Base-by-base conservation (phyloP, 1,140 invertebrate species). In the Callitettix versicolor region DNA sequence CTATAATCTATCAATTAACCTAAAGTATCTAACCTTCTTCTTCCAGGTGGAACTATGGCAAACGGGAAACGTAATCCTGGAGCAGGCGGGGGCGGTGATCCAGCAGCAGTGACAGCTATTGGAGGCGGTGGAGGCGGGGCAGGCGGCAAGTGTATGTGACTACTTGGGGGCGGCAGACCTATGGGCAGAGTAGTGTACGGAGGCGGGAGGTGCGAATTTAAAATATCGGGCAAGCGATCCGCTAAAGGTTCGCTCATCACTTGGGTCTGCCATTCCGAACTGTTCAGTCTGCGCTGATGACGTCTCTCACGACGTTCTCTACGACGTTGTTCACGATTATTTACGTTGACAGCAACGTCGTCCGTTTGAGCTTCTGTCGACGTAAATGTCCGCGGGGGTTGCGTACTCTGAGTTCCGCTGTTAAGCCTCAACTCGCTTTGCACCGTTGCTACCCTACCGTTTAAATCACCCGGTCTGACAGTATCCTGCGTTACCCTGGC, bases 181-280 rank as follows among this genome's bases (percentile, higher is more conserved):
- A 63, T 48, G 17, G 74, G 67, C 52, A 71, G 48, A 7, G 69
- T 67, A 3, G 71, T 69, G 50, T 72, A 72, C 7, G 73, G 72
- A 7, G 73, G 72, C 24, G 73, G 70, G 34, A 74, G 64, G 61
- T 76, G 74, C 4, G 73, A 74, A 59, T 76, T 70, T 5, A 76
- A 65, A 22, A 77, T 67, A 60, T 76, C 75, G 4, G 75, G 73
- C 20, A 76, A 62, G 14, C 68, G 61, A 11, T 69, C 68, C 9
- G 53, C 49, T 15, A 49, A 36, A 21, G 44, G 41, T 18, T 50
- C 42, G 11, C 50, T 48, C 26, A 30, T 4, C 34, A 53, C 51
- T 34, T 22, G 36, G 36, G 49, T 26, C 1, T 30, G 34, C 15
- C 24, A 42, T 21, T 42, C 42, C 26, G 38, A n/a, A 24, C 1